Evolutionary conservation across 2,113 vertebrate genomes (phyloP).

Genomic region (Columba janthina): DNA sequence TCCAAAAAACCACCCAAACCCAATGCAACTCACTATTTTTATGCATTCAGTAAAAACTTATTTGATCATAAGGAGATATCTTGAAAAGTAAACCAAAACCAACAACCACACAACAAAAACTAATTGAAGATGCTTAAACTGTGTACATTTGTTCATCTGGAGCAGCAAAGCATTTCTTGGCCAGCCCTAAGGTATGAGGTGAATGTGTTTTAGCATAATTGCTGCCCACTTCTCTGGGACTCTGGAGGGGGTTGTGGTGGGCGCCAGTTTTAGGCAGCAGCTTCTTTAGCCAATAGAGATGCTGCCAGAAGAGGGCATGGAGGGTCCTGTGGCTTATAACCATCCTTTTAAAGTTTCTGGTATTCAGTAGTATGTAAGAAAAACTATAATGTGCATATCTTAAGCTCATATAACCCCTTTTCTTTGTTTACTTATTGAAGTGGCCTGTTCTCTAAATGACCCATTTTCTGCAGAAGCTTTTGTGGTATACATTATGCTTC

Average conservation of each 20-base stretch:
- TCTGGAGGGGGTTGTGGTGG: background rate
- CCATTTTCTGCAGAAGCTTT: background rate
- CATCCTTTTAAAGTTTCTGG: background rate
- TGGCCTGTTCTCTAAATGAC: background rate
- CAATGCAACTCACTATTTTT: background rate
- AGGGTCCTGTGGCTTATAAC: background rate
- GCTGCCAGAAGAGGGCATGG: background rate
- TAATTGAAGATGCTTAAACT: background rate
- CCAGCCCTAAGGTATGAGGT: accelerated
- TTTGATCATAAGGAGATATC: background rate
- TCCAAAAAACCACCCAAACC: background rate
- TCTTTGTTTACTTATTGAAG: background rate
- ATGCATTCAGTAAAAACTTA: background rate
- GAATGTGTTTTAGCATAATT: accelerated
- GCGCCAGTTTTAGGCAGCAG: background rate
- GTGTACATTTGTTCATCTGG: background rate
- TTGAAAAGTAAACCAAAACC: background rate
- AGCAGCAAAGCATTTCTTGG: background rate
- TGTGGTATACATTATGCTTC: background rate
- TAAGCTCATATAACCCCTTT: background rate
- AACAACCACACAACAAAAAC: background rate
- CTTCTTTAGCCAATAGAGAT: background rate
- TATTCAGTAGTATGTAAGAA: background rate
- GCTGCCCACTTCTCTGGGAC: background rate
- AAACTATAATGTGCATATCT: background rate